Percentiles rank a stretch among this genome's conserved stretches.
Evolutionary conservation across 1,140 invertebrate species (phyloP).

Genomic region (Achatina immaculata): DNA sequence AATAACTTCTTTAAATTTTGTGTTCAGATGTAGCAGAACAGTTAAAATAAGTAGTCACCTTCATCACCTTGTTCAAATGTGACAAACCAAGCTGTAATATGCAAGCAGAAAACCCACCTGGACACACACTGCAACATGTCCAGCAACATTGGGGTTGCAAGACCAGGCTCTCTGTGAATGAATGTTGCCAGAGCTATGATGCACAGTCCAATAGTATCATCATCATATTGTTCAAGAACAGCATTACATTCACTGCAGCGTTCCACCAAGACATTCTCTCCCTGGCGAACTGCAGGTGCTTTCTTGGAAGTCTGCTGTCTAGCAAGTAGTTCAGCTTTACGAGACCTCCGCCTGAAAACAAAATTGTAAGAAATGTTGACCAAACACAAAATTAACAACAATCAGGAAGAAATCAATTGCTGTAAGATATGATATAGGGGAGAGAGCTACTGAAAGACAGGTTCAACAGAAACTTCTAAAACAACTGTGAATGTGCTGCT

Average conservation of each 20-base stretch:
- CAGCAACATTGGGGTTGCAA: slow-evolving; percentile 92
- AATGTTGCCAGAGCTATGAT: slow-evolving; percentile 95
- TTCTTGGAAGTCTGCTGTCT: slow-evolving; percentile 55
- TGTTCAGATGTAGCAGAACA: too few relatives aligned
- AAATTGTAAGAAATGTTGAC: background rate
- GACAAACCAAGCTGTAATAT: too few relatives aligned
- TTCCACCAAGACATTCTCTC: slow-evolving; percentile 66
- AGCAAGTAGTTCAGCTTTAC: slow-evolving; percentile 62
- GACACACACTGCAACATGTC: slow-evolving; percentile 89
- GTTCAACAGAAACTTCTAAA: too few relatives aligned
- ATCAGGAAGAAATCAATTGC: too few relatives aligned
- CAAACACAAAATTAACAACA: too few relatives aligned
- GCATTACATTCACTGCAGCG: slow-evolving; percentile 74
- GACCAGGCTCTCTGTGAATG: slow-evolving; percentile 92
- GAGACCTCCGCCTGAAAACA: slow-evolving; percentile 50
- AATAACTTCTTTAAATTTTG: too few relatives aligned
- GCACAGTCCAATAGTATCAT: slow-evolving; percentile 95
- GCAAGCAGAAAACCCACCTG: too few relatives aligned
- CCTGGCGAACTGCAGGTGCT: slow-evolving; percentile 47
- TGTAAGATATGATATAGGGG: too few relatives aligned
- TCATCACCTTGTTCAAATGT: too few relatives aligned
- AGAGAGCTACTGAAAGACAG: too few relatives aligned
- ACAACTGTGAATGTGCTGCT: too few relatives aligned
- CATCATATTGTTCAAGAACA: slow-evolving; percentile 92
- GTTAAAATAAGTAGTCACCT: too few relatives aligned